Percentiles rank a stretch among this genome's conserved stretches.
These are phyloP conservation scores for Luperina nickerlii DNA, from an alignment of 2,888 invertebrate genomes.

Conservation along the genomic window DNA sequence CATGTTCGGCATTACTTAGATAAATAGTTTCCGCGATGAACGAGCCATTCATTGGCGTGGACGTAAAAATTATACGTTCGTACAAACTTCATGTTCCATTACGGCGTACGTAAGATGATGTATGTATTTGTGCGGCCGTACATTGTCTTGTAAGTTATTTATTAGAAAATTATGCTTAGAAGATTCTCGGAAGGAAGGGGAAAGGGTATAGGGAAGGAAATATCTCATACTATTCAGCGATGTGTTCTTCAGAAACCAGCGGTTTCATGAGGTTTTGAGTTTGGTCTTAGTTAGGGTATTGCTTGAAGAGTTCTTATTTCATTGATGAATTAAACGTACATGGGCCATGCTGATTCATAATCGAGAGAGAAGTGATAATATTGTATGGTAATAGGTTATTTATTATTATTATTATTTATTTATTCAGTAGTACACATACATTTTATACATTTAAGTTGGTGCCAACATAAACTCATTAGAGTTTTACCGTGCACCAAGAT, in stretches of 20 bases:
- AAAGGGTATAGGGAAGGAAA: slow-evolving; percentile 5
- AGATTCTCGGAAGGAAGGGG: slow-evolving; percentile 15
- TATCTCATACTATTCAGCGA: slow-evolving; percentile 29
- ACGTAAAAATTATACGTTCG: slow-evolving; percentile 32
- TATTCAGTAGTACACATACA: no score
- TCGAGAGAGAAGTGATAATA: neutral
- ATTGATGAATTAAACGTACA: neutral
- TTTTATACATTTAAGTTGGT: no score
- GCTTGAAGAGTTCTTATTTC: neutral
- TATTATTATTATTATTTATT: no score
- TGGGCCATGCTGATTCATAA: neutral
- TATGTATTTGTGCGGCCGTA: slow-evolving; percentile 26
- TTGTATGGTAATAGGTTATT: neutral
- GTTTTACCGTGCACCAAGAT: no score
- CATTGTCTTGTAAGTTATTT: slow-evolving; percentile 47
- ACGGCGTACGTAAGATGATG: slow-evolving; percentile 18
- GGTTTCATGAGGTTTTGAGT: slow-evolving; percentile 1
- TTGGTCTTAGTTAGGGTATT: neutral
- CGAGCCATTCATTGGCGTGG: slow-evolving; percentile 49
- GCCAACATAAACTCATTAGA: no score
- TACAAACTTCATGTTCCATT: slow-evolving; percentile 39
- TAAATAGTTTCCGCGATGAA: slow-evolving; percentile 60
- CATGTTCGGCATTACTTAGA: slow-evolving; percentile 41
- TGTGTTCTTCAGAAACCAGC: slow-evolving; percentile 2
- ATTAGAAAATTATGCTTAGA: slow-evolving; percentile 41